Percentiles rank a stretch among this genome's conserved stretches.
These are phyloP conservation scores for Cistogaster globosa DNA, from an alignment of 2,888 invertebrate species.

Conservation along the genomic window DNA sequence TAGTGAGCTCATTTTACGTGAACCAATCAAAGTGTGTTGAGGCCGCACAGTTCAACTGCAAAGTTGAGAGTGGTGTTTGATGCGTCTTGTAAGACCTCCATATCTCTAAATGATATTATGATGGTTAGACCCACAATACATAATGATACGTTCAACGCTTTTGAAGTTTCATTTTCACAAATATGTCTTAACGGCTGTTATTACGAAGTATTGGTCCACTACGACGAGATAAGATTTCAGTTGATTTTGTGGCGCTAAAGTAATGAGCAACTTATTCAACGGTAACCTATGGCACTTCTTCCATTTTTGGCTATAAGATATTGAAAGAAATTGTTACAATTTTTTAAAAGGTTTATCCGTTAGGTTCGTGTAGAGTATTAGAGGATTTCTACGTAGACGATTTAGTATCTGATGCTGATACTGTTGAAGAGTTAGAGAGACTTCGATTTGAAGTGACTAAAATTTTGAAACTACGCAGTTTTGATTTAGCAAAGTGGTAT, in stretches of 20 bases:
- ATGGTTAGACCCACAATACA: constrained; percentile 66
- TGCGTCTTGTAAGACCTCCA: constrained; percentile 48
- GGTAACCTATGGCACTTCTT: constrained; percentile 32
- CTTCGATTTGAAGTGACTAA: constrained; percentile 16
- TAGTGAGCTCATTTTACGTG: constrained; percentile 2
- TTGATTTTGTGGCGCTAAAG: constrained; percentile 54
- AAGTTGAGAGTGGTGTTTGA: constrained; percentile 66
- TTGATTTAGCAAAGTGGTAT: constrained; percentile 58
- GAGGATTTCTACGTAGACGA: constrained; percentile 63
- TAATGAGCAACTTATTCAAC: constrained; percentile 18
- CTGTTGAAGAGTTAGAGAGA: constrained; percentile 2
- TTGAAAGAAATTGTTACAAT: constrained; percentile 18
- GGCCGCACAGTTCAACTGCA: constrained; percentile 59
- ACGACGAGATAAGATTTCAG: constrained; percentile 46
- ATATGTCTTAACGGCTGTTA: constrained; percentile 43
- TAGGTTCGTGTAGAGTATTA: constrained; percentile 20
- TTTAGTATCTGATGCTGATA: constrained; percentile 44
- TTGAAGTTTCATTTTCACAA: constrained; percentile 5
- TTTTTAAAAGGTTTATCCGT: not conserved
- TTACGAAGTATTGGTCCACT: constrained; percentile 38
- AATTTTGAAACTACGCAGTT: constrained; percentile 38
- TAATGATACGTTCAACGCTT: constrained; percentile 40
- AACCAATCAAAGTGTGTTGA: constrained; percentile 57
- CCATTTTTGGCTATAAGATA: constrained; percentile 44
- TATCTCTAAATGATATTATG: constrained; percentile 62